Evolutionary conservation across 2,888 invertebrate species (phyloP), one percentile per base, ranked within the genome.

Genomic region (Rhorus exstirpatorius): DNA sequence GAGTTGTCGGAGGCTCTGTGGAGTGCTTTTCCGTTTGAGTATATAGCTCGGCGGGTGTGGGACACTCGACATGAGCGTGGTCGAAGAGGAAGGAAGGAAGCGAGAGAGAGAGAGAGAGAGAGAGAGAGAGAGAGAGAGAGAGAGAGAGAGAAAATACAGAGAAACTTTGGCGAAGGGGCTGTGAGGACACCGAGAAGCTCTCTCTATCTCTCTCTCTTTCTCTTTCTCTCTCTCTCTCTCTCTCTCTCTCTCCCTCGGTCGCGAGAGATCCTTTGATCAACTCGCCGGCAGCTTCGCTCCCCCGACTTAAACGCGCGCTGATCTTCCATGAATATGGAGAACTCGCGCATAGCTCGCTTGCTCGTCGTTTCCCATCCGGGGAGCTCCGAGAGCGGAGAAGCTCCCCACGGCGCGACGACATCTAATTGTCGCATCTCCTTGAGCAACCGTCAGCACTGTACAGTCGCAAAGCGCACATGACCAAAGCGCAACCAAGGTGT

Each of bases 311-410:
- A 91, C 89, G 89, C 87, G 89, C 88, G 88, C 86, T 90, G 89
- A 90, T 91, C 87, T 91, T 87, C 85, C 90, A 91, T 91, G 89
- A 91, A 91, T 91, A 90, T 89, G 89, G 88, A 90, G 88, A 85
- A 88, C 77, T 38, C 71, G 51, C 44, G 46, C 58, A n/a, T 35
- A 49, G 49, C 21, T 41, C 53, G 46, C 38, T 58, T 19, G 83
- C 85, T 80, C 44, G 19, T 74, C 74, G 74, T 41, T 61, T 74
- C 60, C 49, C 24, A 61, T 63, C 17, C 24, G 38, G 44, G 14
- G 19, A 44, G 31, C 58, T 38, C 19, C n/a, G 58, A 7, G 44
- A 14, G 19, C 12, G 86, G n/a, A n/a, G n/a, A n/a, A 85, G 83
- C 77, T 78, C 85, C 81, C 86, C 72, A n/a, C 81, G 81, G 60